Percentiles rank a stretch among this genome's conserved stretches.
Conservation (phyloP, 2,113 vertebrate species). For the Misgurnus anguillicaudatus region DNA sequence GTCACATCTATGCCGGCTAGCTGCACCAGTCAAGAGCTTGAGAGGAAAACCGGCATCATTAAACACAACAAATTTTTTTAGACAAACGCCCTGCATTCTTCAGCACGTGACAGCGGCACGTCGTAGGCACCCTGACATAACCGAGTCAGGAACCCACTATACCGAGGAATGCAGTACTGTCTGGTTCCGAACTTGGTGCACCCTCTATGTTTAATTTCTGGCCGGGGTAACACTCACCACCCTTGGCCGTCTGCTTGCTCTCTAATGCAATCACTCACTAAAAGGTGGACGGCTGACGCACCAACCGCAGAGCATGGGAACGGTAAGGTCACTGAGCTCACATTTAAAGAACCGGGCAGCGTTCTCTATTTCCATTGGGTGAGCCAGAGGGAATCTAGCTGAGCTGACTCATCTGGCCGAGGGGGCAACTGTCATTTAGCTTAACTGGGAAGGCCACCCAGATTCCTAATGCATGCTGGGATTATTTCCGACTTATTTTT, state of each 20-base stretch:
- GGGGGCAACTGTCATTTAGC: constrained; percentile 32
- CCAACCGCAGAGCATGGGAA: constrained; percentile 34
- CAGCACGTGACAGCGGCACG: not conserved
- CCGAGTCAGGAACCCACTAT: constrained; percentile 40
- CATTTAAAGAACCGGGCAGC: constrained; percentile 35
- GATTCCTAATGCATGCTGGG: constrained; percentile 35
- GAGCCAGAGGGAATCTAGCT: constrained; percentile 47
- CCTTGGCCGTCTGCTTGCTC: constrained; percentile 16
- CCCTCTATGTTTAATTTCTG: constrained; percentile 47
- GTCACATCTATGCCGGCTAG: constrained; percentile 39
- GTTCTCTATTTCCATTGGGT: constrained; percentile 41
- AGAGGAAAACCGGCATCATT: constrained; percentile 24
- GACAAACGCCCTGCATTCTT: not conserved
- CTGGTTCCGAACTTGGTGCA: constrained; percentile 37
- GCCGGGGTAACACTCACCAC: constrained; percentile 40
- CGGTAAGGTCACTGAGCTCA: constrained; percentile 42
- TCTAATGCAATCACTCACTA: constrained; percentile 34
- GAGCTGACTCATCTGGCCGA: constrained; percentile 51
- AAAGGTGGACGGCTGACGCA: constrained; percentile 20
- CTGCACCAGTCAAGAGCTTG: constrained; percentile 34
- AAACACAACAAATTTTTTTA: not conserved
- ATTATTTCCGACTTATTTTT: constrained; percentile 46
- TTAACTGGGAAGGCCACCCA: constrained; percentile 41
- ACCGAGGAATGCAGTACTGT: constrained; percentile 28
- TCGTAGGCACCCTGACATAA: constrained; percentile 31